Evolutionary conservation across 2,797 vertebrate species (phyloP).

Genomic region (Melanotaenia maccullochi): DNA sequence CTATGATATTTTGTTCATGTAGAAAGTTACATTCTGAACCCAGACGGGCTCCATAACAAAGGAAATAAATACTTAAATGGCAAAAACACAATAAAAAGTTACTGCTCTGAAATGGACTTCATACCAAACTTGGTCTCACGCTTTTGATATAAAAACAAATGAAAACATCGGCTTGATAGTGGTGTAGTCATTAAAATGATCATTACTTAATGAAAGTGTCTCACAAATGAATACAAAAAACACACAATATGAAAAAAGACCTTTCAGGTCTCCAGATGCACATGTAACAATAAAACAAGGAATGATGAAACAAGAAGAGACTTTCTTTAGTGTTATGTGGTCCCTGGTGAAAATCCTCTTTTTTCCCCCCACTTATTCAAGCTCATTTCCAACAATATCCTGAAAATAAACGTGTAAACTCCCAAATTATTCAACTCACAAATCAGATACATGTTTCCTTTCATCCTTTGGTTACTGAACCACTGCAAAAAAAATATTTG

Average conservation of each 20-base stretch:
- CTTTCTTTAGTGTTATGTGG: constrained; percentile 49
- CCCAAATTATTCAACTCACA: constrained; percentile 26
- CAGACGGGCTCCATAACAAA: constrained; percentile 66
- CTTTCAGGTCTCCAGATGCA: constrained; percentile 27
- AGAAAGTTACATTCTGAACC: constrained; percentile 87
- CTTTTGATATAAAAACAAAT: constrained; percentile 70
- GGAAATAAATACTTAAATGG: constrained; percentile 86
- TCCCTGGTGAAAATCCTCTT: constrained; percentile 31
- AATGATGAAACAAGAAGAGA: constrained; percentile 41
- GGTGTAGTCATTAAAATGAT: constrained; percentile 51
- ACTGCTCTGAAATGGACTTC: constrained; percentile 57
- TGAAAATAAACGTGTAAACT: constrained; percentile 21
- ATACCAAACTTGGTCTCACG: constrained; percentile 28
- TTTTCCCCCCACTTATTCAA: constrained; percentile 50
- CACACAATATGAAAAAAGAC: constrained; percentile 37
- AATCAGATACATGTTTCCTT: constrained; percentile 2
- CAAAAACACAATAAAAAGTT: constrained; percentile 68
- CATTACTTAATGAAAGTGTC: constrained; percentile 48
- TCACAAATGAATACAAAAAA: constrained; percentile 56
- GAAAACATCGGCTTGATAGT: constrained; percentile 49
- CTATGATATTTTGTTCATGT: constrained; percentile 69
- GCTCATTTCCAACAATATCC: constrained; percentile 16
- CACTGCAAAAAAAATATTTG: constrained; percentile 22
- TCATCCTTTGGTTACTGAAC: constrained; percentile 74
- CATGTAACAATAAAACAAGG: constrained; percentile 35